Conservation (phyloP, 2,113 vertebrate species). For the Cyprinodon variegatus region DNA sequence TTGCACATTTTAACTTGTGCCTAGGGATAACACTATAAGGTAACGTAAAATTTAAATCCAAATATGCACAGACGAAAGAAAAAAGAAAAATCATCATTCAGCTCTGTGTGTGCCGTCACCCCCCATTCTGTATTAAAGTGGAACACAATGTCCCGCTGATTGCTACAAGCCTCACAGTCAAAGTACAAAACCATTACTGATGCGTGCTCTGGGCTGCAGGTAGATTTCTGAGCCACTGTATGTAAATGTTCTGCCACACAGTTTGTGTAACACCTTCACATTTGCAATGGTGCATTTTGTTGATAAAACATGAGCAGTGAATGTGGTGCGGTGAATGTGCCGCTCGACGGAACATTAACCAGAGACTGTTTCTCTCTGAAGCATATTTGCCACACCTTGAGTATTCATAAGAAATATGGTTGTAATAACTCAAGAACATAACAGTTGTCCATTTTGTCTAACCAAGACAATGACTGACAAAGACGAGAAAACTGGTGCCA, state of each 20-base stretch:
- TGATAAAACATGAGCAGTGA: constrained; percentile 27
- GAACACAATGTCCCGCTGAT: constrained; percentile 63
- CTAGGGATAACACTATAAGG: constrained; percentile 29
- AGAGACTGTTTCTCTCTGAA: constrained; percentile 25
- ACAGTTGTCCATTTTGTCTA: constrained; percentile 5
- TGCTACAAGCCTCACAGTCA: constrained; percentile 58
- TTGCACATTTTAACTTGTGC: constrained; percentile 57
- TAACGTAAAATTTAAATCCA: constrained; percentile 32
- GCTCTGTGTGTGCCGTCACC: constrained; percentile 47
- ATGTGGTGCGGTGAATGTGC: constrained; percentile 6
- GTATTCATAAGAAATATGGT: constrained; percentile 3
- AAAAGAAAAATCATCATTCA: constrained; percentile 44
- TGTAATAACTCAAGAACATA: constrained; percentile 5
- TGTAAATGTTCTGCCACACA: constrained; percentile 62
- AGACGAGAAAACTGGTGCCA: constrained; percentile 21
- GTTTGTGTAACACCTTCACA: constrained; percentile 37
- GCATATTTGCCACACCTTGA: constrained; percentile 6
- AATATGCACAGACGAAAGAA: constrained; percentile 43
- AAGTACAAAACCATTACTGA: constrained; percentile 62
- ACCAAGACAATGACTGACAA: constrained; percentile 23
- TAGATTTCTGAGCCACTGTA: constrained; percentile 42
- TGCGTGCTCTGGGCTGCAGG: constrained; percentile 41
- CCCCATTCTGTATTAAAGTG: constrained; percentile 52
- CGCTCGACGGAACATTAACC: constrained; percentile 7
- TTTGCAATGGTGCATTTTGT: constrained; percentile 38